Evolutionary conservation across 1,140 invertebrate genomes (phyloP).

Genomic region (Hylaeus volcanicus): DNA sequence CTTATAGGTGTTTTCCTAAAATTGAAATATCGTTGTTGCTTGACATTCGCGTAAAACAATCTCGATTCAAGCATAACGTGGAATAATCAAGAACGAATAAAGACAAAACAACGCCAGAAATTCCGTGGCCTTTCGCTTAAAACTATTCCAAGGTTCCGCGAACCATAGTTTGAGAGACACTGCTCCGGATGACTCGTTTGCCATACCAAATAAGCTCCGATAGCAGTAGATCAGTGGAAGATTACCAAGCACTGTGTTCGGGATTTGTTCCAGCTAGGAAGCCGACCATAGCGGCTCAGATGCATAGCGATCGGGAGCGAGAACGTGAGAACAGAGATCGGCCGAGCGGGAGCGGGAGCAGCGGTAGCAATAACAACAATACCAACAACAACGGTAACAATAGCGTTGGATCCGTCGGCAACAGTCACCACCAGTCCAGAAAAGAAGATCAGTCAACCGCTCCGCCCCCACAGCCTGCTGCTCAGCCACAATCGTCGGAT

Average conservation of each 20-base stretch:
- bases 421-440: slow-evolving; percentile 63
- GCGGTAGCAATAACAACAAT: slow-evolving; percentile 39
- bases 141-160: no score
- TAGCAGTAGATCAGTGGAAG: slow-evolving; percentile 67
- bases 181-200: neutral
- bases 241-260: slow-evolving; percentile 78
- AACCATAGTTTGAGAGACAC: no score
- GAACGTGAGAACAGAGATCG: slow-evolving; percentile 76
- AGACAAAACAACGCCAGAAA: no score
- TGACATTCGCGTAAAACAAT: no score
- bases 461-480: slow-evolving; percentile 4
- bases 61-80: no score
- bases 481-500: slow-evolving; percentile 53
- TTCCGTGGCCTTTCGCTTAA: no score
- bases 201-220: slow-evolving; percentile 8
- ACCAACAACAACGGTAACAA: slow-evolving; percentile 50
- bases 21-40: no score
- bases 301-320: slow-evolving; percentile 80
- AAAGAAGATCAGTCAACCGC: slow-evolving; percentile 67
- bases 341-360: slow-evolving; percentile 64
- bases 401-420: slow-evolving; percentile 44
- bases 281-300: slow-evolving; percentile 79
- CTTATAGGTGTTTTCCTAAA: no score
- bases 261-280: slow-evolving; percentile 82
- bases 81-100: no score